These are phyloP conservation scores for Mormyrus proboscirostris DNA, from an alignment of 2,797 vertebrate genomes.

Conservation along the genomic window DNA sequence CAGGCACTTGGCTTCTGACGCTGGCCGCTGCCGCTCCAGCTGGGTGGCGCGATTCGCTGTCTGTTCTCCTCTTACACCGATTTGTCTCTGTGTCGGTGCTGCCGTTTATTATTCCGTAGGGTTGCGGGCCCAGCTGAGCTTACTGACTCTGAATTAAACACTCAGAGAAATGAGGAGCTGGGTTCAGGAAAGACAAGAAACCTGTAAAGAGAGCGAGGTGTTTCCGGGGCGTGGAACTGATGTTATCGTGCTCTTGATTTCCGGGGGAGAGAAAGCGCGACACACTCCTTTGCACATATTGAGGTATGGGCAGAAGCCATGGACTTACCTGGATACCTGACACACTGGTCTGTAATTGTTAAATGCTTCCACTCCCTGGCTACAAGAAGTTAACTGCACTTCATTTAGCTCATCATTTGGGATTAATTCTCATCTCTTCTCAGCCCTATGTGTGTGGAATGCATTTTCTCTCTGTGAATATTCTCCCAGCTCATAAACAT, in stretches of 20 bases:
- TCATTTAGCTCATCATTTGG: background rate
- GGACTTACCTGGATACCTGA: background rate
- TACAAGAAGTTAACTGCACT: background rate
- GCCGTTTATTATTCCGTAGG: background rate
- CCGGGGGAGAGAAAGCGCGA: background rate
- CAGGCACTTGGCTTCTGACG: constrained; percentile 1
- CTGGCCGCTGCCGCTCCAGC: background rate
- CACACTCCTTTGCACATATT: background rate
- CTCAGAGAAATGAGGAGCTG: background rate
- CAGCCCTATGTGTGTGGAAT: background rate
- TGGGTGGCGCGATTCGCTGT: background rate
- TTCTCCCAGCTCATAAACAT: background rate
- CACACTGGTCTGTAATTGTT: background rate
- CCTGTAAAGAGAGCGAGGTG: background rate
- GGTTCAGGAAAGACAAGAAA: background rate
- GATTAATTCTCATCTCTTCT: background rate
- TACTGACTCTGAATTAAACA: background rate
- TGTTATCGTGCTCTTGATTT: background rate
- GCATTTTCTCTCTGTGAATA: background rate
- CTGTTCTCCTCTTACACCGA: background rate
- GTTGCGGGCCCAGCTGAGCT: background rate
- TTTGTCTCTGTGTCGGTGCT: background rate
- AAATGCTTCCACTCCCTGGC: background rate
- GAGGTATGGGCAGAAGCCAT: background rate
- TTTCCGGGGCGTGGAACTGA: background rate